Percentiles rank a stretch among this genome's conserved stretches.
phyloP scores from a whole-genome alignment of 2,113 vertebrate genomes.

The Salvator merianae region DNA sequence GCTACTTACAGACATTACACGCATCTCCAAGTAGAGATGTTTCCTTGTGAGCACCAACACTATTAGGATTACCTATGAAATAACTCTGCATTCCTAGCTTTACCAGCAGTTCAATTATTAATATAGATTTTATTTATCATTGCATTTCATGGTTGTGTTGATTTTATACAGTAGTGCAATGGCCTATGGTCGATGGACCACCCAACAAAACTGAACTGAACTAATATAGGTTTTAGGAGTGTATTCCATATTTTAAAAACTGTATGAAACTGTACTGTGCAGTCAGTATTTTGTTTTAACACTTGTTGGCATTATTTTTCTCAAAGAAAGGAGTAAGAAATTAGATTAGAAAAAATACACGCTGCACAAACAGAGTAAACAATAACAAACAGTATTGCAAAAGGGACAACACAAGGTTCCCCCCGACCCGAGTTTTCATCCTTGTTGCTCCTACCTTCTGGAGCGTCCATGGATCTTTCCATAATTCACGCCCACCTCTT shows the following conservation, averaged over 20 bases:
- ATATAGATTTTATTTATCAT: not conserved
- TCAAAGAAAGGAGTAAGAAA: slow-evolving; percentile 13
- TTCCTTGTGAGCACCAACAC: not conserved
- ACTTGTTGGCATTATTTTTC: not conserved
- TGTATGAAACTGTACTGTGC: not conserved
- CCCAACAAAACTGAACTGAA: too few relatives aligned
- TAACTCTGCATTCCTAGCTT: not conserved
- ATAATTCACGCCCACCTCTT: slow-evolving; percentile 73
- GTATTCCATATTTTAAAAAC: not conserved
- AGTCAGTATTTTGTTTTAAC: slow-evolving; percentile 9
- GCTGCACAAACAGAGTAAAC: not conserved
- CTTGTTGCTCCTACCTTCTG: slow-evolving; percentile 72
- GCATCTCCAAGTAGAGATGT: not conserved
- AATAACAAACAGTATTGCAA: slow-evolving; percentile 37
- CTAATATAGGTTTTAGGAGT: too few relatives aligned
- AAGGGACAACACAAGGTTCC: slow-evolving; percentile 19
- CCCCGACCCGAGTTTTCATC: slow-evolving; percentile 34
- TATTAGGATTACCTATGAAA: not conserved
- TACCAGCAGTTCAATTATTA: not conserved
- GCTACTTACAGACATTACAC: not conserved
- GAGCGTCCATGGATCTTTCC: slow-evolving; percentile 70
- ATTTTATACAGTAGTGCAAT: too few relatives aligned
- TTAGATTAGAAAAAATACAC: not conserved
- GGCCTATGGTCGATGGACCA: too few relatives aligned
- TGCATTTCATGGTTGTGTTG: too few relatives aligned